Evolutionary conservation across 2,888 invertebrate species (phyloP).

Genomic region (Thalpophila matura): DNA sequence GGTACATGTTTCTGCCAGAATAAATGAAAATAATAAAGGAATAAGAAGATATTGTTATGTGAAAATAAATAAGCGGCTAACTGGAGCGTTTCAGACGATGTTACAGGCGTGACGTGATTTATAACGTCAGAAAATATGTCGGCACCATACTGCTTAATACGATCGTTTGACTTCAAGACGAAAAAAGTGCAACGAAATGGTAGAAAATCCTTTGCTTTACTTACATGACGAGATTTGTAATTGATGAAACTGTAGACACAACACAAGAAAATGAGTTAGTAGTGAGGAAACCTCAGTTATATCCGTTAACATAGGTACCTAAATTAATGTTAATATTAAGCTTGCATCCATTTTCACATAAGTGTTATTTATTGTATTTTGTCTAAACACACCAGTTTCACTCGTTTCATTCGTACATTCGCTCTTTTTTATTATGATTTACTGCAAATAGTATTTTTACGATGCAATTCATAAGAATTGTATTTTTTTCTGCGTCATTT

Average conservation of each 20-base stretch:
- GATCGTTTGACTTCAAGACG: background rate
- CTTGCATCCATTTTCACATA: slow-evolving; percentile 1
- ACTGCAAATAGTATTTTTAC: slow-evolving; percentile 39
- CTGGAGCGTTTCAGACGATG: background rate
- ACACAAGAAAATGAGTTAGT: background rate
- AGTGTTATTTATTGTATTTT: too few relatives aligned
- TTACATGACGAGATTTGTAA: too few relatives aligned
- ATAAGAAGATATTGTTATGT: background rate
- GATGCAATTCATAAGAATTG: slow-evolving; percentile 25
- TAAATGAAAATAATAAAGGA: background rate
- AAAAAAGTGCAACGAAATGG: background rate
- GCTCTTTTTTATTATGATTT: slow-evolving; percentile 37
- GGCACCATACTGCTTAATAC: background rate
- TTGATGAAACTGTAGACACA: too few relatives aligned
- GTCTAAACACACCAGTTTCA: slow-evolving; percentile 23
- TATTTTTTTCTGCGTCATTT: slow-evolving; percentile 1
- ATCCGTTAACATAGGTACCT: background rate
- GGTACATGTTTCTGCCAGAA: background rate
- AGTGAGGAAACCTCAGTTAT: background rate
- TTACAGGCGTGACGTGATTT: background rate
- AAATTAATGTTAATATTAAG: too few relatives aligned
- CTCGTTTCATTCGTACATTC: slow-evolving; percentile 11
- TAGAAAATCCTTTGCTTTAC: background rate
- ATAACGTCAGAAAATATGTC: slow-evolving; percentile 12
- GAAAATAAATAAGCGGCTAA: slow-evolving; percentile 3